phyloP scores from a whole-genome alignment of 1,140 invertebrate genomes.

The Anastrepha obliqua region DNA sequence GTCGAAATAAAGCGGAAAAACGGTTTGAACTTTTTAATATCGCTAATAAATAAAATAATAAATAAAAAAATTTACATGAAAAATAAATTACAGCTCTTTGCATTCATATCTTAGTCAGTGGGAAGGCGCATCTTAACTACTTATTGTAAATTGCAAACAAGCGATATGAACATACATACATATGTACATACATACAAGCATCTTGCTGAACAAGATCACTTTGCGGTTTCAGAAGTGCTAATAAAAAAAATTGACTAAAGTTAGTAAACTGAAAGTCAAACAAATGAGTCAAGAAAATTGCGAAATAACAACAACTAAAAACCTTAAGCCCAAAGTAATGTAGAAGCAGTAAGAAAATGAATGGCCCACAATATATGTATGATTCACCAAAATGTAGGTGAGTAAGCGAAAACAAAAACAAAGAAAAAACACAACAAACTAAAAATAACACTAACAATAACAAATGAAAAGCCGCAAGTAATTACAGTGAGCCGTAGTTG shows the following conservation, averaged over 20 bases:
- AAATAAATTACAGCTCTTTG: too few species aligned
- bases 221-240: too few species aligned
- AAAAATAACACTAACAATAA: neutral
- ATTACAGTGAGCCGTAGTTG: constrained; percentile 5
- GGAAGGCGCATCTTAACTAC: too few species aligned
- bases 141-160: too few species aligned
- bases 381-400: neutral
- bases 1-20: too few species aligned
- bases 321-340: neutral
- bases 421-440: neutral
- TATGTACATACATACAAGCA: too few species aligned
- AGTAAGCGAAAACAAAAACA: neutral
- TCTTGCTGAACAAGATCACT: too few species aligned
- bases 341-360: neutral
- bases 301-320: neutral
- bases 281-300: neutral
- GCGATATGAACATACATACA: too few species aligned
- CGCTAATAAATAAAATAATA: too few species aligned
- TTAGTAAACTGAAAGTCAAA: neutral
- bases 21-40: too few species aligned
- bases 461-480: neutral
- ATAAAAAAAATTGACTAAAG: neutral
- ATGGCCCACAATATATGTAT: neutral
- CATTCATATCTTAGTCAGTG: too few species aligned
- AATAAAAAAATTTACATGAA: too few species aligned